phyloP scores from a whole-genome alignment of 2,888 invertebrate species.

The Drosophila kokeensis region DNA sequence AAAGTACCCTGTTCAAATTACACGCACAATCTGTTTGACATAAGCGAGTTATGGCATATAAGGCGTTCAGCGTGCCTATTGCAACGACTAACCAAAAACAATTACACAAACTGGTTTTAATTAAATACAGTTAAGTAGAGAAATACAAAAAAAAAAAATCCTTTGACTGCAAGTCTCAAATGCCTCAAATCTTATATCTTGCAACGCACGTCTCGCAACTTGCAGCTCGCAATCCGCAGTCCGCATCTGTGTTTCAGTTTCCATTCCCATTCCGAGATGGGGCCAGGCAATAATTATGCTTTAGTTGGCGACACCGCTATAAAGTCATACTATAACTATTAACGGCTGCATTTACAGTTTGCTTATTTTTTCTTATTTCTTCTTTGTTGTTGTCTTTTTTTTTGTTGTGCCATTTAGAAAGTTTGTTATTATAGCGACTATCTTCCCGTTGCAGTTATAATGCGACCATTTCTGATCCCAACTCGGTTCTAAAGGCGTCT shows the following conservation, averaged over 20 bases:
- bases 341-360: slow-evolving; percentile 76
- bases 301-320: slow-evolving; percentile 74
- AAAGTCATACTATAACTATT: slow-evolving; percentile 60
- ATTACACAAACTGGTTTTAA: slow-evolving; percentile 78
- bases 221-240: not conserved
- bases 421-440: slow-evolving; percentile 45
- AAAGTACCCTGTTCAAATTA: slow-evolving; percentile 61
- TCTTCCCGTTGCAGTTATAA: slow-evolving; percentile 32
- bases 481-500: slow-evolving; percentile 52
- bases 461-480: slow-evolving; percentile 12
- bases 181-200: slow-evolving; percentile 9
- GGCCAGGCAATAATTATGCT: slow-evolving; percentile 76
- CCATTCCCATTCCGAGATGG: slow-evolving; percentile 57
- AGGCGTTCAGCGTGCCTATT: slow-evolving; percentile 40
- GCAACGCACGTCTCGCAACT: slow-evolving; percentile 12
- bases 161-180: slow-evolving; percentile 21
- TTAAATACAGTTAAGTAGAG: slow-evolving; percentile 76
- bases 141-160: slow-evolving; percentile 41
- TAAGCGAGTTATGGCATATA: slow-evolving; percentile 72
- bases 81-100: slow-evolving; percentile 52
- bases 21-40: slow-evolving; percentile 76
- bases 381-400: slow-evolving; percentile 1
- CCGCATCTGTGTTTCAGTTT: slow-evolving; percentile 33
- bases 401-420: slow-evolving; percentile 61
- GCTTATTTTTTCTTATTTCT: slow-evolving; percentile 21